A percentile compares a stretch with the other conserved stretches of the same genome.
Evolutionary conservation across 2,113 vertebrate species (phyloP).

Genomic region (Clinocottus analis): DNA sequence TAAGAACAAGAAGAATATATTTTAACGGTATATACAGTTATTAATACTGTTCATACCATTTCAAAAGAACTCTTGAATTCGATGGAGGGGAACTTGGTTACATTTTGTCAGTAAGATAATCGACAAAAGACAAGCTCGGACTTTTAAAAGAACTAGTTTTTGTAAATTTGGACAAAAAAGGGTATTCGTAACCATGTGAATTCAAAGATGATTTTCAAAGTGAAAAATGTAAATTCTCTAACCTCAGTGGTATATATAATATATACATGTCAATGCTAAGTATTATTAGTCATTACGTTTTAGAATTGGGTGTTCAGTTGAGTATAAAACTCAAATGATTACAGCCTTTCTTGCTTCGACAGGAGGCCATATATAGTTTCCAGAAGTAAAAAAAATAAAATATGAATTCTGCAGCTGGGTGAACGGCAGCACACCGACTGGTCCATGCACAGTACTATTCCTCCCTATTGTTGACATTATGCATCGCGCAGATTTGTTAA

Average conservation of each 20-base stretch:
- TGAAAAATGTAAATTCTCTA: neutral
- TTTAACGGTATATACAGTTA: neutral
- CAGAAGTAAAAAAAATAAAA: conserved; percentile 21
- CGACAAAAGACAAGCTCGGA: neutral
- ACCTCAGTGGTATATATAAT: neutral
- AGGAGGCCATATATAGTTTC: neutral
- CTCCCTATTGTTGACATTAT: conserved; percentile 73
- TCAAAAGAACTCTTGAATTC: neutral
- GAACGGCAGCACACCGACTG: conserved; percentile 44
- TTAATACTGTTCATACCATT: neutral
- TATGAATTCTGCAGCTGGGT: neutral
- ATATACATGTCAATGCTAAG: neutral
- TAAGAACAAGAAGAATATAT: neutral
- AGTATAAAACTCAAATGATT: neutral
- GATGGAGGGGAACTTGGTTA: neutral
- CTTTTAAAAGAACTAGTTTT: too few relatives aligned
- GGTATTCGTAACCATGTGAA: neutral
- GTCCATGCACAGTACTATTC: conserved; percentile 70
- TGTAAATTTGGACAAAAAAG: too few relatives aligned
- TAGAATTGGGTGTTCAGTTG: neutral
- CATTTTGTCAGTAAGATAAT: neutral
- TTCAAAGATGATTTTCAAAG: neutral
- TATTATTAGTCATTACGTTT: neutral
- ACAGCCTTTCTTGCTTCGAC: conserved; percentile 7
- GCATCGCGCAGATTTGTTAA: conserved; percentile 75